These are phyloP conservation scores for Uloborus diversus DNA, from an alignment of 1,140 invertebrate genomes.

Conservation along the genomic window DNA sequence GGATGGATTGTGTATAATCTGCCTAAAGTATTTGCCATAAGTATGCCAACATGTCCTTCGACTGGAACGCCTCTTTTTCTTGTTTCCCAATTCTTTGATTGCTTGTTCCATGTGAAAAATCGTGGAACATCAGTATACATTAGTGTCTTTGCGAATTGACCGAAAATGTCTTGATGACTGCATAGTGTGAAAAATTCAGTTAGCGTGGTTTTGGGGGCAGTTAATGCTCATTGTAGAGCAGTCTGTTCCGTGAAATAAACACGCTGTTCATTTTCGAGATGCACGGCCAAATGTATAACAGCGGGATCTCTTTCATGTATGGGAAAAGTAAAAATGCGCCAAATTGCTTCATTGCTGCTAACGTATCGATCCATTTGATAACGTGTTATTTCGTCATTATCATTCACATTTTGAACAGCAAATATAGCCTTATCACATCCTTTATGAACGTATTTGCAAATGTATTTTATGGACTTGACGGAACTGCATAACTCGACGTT, in stretches of 20 bases:
- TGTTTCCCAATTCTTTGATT: background rate
- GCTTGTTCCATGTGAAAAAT: slow-evolving; percentile 7
- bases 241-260: slow-evolving; percentile 34
- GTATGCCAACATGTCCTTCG: slow-evolving; percentile 56
- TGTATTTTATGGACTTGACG: slow-evolving; percentile 60
- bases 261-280: slow-evolving; percentile 61
- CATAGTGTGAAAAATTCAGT: slow-evolving; percentile 42
- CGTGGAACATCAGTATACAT: slow-evolving; percentile 5
- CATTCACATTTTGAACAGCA: slow-evolving; percentile 58
- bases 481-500: slow-evolving; percentile 60
- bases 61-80: slow-evolving; percentile 34
- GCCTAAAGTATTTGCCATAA: slow-evolving; percentile 58
- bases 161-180: slow-evolving; percentile 19
- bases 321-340: slow-evolving; percentile 58
- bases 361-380: slow-evolving; percentile 59
- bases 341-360: slow-evolving; percentile 58
- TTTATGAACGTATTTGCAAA: slow-evolving; percentile 61
- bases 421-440: slow-evolving; percentile 58
- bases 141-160: slow-evolving; percentile 12
- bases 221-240: background rate
- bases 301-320: slow-evolving; percentile 59
- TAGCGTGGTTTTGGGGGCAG: slow-evolving; percentile 38
- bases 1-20: slow-evolving; percentile 64
- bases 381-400: slow-evolving; percentile 58
- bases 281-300: slow-evolving; percentile 60